These are phyloP conservation scores for Dexiosoma caninum DNA, from an alignment of 2,888 invertebrate genomes.

Conservation along the genomic window DNA sequence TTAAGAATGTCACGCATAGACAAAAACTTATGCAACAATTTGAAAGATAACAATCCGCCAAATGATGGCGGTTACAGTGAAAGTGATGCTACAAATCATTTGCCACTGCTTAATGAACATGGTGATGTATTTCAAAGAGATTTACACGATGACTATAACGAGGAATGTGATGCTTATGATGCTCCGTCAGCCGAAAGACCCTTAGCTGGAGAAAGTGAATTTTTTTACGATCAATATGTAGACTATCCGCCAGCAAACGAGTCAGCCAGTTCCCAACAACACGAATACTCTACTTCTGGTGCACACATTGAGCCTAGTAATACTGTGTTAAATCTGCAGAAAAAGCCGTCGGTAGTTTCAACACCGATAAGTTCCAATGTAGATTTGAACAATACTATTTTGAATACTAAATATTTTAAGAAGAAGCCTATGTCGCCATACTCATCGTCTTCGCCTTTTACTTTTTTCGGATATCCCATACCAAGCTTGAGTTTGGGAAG, in stretches of 20 bases:
- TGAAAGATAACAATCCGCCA: conserved; percentile 68
- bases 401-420: conserved; percentile 77
- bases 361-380: conserved; percentile 80
- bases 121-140: conserved; percentile 82
- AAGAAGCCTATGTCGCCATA: conserved; percentile 66
- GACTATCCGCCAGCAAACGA: conserved; percentile 82
- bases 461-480: conserved; percentile 91
- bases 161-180: conserved; percentile 78
- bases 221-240: conserved; percentile 89
- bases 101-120: conserved; percentile 83
- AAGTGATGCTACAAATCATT: conserved; percentile 74
- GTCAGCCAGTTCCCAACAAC: conserved; percentile 23
- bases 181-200: conserved; percentile 79
- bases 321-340: conserved; percentile 74
- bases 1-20: conserved; percentile 86
- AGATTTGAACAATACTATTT: conserved; percentile 77
- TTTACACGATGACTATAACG: conserved; percentile 79
- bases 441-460: conserved; percentile 80
- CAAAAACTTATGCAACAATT: conserved; percentile 82
- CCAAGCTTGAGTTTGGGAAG: conserved; percentile 85
- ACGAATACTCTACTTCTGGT: conserved; percentile 37
- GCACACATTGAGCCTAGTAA: conserved; percentile 63
- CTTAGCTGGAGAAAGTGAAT: conserved; percentile 87
- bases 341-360: conserved; percentile 69
- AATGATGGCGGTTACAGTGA: conserved; percentile 54